These are phyloP conservation scores for Isotomurus palustris DNA, from an alignment of 2,888 invertebrate species.

Conservation along the genomic window DNA sequence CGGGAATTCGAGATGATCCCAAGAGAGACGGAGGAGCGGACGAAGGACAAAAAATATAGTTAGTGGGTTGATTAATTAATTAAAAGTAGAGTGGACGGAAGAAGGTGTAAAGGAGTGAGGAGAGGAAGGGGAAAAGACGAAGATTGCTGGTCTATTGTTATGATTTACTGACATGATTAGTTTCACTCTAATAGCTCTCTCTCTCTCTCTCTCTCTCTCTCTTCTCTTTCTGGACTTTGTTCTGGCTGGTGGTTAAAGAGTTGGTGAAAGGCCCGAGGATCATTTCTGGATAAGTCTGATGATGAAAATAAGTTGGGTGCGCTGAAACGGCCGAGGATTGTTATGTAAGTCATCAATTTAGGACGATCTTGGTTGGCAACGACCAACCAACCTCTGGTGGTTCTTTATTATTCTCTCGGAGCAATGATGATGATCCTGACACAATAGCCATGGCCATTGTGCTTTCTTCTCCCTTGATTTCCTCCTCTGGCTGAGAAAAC, in stretches of 20 bases:
- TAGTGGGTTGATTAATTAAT: neutral
- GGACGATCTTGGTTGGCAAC: neutral
- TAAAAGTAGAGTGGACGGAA: neutral
- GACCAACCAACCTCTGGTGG: neutral
- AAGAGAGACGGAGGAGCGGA: no score
- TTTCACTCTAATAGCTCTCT: neutral
- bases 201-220: neutral
- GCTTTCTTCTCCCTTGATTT: slow-evolving; percentile 7
- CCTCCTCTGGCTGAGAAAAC: slow-evolving; percentile 9
- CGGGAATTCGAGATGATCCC: no score
- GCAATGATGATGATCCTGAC: slow-evolving; percentile 8
- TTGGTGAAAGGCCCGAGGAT: neutral
- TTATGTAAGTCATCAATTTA: slow-evolving; percentile 16
- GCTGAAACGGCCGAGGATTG: neutral
- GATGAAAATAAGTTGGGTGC: slow-evolving; percentile 9
- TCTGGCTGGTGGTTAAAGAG: no score
- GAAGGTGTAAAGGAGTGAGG: neutral
- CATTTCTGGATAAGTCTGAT: neutral
- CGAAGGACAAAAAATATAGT: neutral
- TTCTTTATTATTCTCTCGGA: neutral
- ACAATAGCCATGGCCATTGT: slow-evolving; percentile 9
- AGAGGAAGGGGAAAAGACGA: neutral
- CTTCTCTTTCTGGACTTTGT: no score
- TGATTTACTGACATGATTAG: slow-evolving; percentile 3
- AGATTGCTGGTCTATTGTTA: neutral